A percentile compares a stretch with the other conserved stretches of the same genome.
Conservation (phyloP, 2,888 invertebrate species). For the Athetis lepigone region DNA sequence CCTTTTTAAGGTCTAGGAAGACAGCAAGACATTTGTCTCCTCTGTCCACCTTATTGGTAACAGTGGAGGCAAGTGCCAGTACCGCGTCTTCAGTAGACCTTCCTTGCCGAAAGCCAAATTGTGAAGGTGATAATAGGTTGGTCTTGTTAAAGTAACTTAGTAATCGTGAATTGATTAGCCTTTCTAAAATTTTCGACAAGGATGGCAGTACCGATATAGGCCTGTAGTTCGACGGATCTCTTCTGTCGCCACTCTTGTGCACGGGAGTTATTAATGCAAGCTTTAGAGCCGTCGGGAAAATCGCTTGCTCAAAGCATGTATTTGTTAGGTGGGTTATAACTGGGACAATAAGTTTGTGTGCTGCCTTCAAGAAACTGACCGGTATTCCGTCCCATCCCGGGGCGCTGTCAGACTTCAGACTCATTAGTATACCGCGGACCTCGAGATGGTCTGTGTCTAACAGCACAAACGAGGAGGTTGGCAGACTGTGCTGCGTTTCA, state of each 20-base stretch:
- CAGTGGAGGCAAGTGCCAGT: slow-evolving; percentile 5
- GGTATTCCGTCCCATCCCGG: no score
- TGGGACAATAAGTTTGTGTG: no score
- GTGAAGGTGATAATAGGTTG: not conserved
- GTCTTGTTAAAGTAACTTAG: not conserved
- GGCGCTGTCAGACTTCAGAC: no score
- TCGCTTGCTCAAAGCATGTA: no score
- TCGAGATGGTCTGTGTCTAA: not conserved
- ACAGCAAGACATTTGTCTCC: slow-evolving; percentile 11
- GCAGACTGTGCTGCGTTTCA: no score
- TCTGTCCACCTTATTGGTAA: slow-evolving; percentile 5
- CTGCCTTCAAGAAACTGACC: no score
- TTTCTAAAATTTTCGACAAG: slow-evolving; percentile 14
- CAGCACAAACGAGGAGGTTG: not conserved
- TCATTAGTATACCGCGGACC: not conserved
- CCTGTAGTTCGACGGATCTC: slow-evolving; percentile 1
- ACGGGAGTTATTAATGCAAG: no score
- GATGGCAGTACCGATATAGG: no score
- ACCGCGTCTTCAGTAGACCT: slow-evolving; percentile 16
- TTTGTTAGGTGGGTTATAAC: no score
- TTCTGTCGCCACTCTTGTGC: no score
- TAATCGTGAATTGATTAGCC: slow-evolving; percentile 3
- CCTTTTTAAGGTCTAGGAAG: slow-evolving; percentile 15
- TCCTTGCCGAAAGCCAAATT: slow-evolving; percentile 16
- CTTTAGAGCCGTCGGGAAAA: no score